A percentile compares a stretch with the other conserved stretches of the same genome.
Conservation (phyloP, 2,888 invertebrate species). For the Trichacis sp. region DNA sequence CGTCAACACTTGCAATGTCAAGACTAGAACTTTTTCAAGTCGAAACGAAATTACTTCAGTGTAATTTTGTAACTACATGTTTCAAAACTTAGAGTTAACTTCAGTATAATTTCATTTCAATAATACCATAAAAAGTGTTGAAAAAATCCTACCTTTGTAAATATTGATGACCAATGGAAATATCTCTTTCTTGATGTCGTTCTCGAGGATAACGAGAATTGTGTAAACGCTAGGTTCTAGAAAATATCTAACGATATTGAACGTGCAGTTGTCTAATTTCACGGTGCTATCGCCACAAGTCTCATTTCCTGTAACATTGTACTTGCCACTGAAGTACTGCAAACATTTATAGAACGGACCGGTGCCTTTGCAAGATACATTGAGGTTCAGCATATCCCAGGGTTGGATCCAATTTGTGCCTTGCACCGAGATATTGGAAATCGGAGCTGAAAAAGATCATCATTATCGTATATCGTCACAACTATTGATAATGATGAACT, state of each 20-base stretch:
- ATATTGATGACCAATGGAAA: slow-evolving; percentile 82
- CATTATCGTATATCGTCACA: no score
- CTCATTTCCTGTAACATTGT: slow-evolving; percentile 83
- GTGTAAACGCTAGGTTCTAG: slow-evolving; percentile 79
- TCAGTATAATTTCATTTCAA: no score
- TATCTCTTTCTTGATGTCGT: slow-evolving; percentile 79
- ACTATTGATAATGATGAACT: no score
- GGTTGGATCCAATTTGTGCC: slow-evolving; percentile 88
- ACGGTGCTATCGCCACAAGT: slow-evolving; percentile 71
- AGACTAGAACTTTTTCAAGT: no score
- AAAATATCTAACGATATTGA: slow-evolving; percentile 78
- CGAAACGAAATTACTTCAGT: no score
- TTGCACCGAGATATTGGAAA: slow-evolving; percentile 77
- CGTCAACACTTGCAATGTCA: no score
- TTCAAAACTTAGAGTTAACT: no score
- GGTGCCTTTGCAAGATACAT: slow-evolving; percentile 81
- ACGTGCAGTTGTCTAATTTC: slow-evolving; percentile 72
- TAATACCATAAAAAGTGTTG: no score
- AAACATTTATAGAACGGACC: slow-evolving; percentile 81
- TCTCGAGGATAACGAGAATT: slow-evolving; percentile 82
- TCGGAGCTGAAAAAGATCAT: slow-evolving; percentile 77
- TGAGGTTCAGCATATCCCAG: slow-evolving; percentile 80
- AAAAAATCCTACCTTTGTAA: slow-evolving; percentile 83
- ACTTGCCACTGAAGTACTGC: slow-evolving; percentile 74
- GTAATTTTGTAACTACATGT: no score